Conservation (phyloP, 1,140 invertebrate genomes). For the Penaeus japonicus region DNA sequence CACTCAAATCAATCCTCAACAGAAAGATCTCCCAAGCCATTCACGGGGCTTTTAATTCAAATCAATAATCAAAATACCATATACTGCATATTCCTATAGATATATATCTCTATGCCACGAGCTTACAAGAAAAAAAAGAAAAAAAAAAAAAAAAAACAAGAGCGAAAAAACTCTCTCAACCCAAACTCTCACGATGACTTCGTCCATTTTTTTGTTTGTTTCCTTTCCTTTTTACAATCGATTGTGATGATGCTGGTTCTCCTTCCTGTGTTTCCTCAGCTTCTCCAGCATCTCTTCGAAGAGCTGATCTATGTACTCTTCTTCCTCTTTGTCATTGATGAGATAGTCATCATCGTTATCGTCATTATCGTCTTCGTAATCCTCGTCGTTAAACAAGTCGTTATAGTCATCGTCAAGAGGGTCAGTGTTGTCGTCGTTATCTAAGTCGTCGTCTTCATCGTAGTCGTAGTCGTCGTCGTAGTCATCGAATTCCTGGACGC, state of each 20-base stretch:
- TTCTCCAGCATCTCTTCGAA: slow-evolving; percentile 46
- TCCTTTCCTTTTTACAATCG: not conserved
- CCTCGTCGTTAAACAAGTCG: not conserved
- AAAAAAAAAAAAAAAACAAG: not conserved
- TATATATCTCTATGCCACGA: too few species aligned
- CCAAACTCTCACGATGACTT: not conserved
- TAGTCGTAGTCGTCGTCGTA: slow-evolving; percentile 36
- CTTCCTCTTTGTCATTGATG: slow-evolving; percentile 38
- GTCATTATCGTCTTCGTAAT: not conserved
- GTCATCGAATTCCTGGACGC: slow-evolving; percentile 48
- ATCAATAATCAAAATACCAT: too few species aligned
- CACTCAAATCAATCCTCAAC: too few species aligned
- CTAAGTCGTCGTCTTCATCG: slow-evolving; percentile 36
- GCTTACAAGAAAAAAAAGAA: too few species aligned
- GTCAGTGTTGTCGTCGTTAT: not conserved
- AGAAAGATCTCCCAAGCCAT: too few species aligned
- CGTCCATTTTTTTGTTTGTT: not conserved
- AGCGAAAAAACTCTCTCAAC: not conserved
- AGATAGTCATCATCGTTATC: slow-evolving; percentile 8
- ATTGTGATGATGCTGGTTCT: slow-evolving; percentile 34
- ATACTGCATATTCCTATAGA: too few species aligned
- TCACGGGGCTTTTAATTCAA: too few species aligned
- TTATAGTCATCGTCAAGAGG: slow-evolving; percentile 14
- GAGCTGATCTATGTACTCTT: slow-evolving; percentile 39
- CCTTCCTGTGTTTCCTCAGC: slow-evolving; percentile 20